Percentiles rank a stretch among this genome's conserved stretches.
Evolutionary conservation across 2,113 vertebrate genomes (phyloP).

Genomic region (Ginglymostoma cirratum): DNA sequence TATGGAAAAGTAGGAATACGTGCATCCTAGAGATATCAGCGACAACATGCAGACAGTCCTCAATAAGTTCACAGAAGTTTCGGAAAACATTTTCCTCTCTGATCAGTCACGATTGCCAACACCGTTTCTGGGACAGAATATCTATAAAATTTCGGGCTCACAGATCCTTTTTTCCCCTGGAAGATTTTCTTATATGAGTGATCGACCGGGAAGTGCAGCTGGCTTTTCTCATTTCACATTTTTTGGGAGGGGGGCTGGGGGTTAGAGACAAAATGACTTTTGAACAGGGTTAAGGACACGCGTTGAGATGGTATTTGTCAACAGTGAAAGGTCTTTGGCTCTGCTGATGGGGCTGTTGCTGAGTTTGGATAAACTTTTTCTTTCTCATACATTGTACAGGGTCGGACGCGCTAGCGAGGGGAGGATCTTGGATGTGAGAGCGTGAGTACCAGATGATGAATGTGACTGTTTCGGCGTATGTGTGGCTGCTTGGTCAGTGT

Average conservation of each 20-base stretch:
- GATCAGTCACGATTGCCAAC: background rate
- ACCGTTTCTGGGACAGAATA: background rate
- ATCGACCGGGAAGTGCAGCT: background rate
- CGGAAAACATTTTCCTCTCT: background rate
- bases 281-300: background rate
- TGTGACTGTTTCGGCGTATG: background rate
- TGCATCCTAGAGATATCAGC: background rate
- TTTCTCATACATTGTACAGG: background rate
- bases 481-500: background rate
- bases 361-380: constrained; percentile 21
- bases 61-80: background rate
- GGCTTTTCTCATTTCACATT: background rate
- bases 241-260: too few relatives aligned
- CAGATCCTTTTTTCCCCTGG: background rate
- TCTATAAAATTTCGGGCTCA: background rate
- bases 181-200: background rate
- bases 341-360: background rate
- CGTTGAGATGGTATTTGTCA: constrained; percentile 25
- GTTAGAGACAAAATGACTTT: background rate
- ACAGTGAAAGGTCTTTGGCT: background rate
- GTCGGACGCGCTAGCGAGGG: background rate
- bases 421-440: constrained; percentile 29
- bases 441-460: background rate
- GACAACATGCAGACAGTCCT: background rate
- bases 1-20: constrained; percentile 23